Conservation (phyloP, 2,888 invertebrate genomes). For the Copidosoma aretas region DNA sequence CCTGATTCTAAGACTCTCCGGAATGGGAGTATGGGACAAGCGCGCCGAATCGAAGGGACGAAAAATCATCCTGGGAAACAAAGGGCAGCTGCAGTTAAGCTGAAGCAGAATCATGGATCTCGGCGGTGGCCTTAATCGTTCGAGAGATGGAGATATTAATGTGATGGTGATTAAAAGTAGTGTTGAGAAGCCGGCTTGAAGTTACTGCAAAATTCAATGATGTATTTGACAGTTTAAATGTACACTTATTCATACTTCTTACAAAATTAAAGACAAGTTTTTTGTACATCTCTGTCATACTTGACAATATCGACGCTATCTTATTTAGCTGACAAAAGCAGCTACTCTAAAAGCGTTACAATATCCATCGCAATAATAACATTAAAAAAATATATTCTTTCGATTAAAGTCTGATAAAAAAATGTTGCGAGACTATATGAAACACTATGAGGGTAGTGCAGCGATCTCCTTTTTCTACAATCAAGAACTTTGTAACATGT, state of each 20-base stretch:
- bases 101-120: not conserved
- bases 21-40: slow-evolving; percentile 13
- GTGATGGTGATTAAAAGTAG: slow-evolving; percentile 18
- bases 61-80: slow-evolving; percentile 33
- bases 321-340: too few species aligned
- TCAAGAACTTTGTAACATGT: slow-evolving; percentile 53
- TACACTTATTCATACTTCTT: slow-evolving; percentile 27
- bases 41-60: slow-evolving; percentile 24
- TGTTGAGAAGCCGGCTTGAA: slow-evolving; percentile 7
- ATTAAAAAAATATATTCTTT: not conserved
- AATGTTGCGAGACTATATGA: too few species aligned
- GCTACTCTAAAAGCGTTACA: not conserved
- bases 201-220: slow-evolving; percentile 32
- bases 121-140: slow-evolving; percentile 15
- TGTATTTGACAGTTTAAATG: slow-evolving; percentile 30
- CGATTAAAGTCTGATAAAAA: too few species aligned
- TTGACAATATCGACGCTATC: too few species aligned
- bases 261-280: slow-evolving; percentile 28
- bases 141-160: too few species aligned
- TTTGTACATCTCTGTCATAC: not conserved
- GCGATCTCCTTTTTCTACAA: not conserved
- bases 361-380: not conserved
- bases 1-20: not conserved
- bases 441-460: too few species aligned
- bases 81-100: slow-evolving; percentile 19